Evolutionary conservation across 1,140 invertebrate species (phyloP).

Genomic region (Hycleus cichorii): DNA sequence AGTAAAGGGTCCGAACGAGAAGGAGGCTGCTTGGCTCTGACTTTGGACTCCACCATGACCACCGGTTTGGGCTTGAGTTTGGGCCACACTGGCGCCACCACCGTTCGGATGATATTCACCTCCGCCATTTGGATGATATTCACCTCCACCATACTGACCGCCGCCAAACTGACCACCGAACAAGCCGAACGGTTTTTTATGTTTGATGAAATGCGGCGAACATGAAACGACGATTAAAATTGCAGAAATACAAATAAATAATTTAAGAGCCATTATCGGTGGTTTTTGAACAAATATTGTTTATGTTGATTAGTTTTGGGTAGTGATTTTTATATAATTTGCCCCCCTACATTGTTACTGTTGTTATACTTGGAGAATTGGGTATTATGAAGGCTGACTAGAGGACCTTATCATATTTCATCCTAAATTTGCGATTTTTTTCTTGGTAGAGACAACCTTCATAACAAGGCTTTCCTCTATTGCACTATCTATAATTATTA

Average conservation of each 20-base stretch:
- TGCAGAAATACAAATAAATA: background rate
- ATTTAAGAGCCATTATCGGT: conserved; percentile 3
- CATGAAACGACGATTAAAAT: background rate
- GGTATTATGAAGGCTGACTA: too few relatives aligned
- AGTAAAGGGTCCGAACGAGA: background rate
- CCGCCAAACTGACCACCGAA: background rate
- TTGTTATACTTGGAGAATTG: conserved; percentile 8
- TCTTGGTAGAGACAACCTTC: too few relatives aligned
- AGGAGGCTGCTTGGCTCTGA: background rate
- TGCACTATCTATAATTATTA: too few relatives aligned
- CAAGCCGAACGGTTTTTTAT: conserved; percentile 1
- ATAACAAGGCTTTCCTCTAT: too few relatives aligned
- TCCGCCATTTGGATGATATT: background rate
- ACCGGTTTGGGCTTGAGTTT: background rate
- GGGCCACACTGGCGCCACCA: conserved; percentile 1
- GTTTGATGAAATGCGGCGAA: conserved; percentile 5
- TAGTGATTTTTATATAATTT: conserved; percentile 12
- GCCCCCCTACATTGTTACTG: conserved; percentile 3
- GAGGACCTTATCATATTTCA: too few relatives aligned
- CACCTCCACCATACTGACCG: background rate
- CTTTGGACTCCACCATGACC: background rate
- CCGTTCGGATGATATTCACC: background rate
- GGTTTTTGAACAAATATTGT: too few relatives aligned
- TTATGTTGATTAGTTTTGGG: background rate
- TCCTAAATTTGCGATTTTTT: too few relatives aligned